phyloP scores from a whole-genome alignment of 2,888 invertebrate genomes.

The Suillia variegata region DNA sequence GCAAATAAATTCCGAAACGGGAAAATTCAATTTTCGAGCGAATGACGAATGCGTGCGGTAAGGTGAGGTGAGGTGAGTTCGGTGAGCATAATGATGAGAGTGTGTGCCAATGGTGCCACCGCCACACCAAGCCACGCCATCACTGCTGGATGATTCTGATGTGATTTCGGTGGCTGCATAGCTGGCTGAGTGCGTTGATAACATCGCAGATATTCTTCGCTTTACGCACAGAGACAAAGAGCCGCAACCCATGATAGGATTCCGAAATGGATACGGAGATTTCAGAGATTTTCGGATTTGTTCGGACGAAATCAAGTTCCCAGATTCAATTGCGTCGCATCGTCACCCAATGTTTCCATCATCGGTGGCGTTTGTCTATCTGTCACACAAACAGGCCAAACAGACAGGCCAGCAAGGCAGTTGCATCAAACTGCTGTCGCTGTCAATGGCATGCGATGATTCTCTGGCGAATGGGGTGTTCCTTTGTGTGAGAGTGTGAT shows the following conservation, averaged over 20 bases:
- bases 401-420: no score
- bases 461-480: neutral
- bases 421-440: slow-evolving; percentile 3
- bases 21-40: slow-evolving; percentile 35
- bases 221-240: slow-evolving; percentile 28
- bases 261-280: slow-evolving; percentile 34
- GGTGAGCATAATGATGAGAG: slow-evolving; percentile 12
- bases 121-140: no score
- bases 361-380: neutral
- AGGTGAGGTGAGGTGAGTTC: neutral
- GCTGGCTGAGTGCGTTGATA: slow-evolving; percentile 23
- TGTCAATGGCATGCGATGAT: neutral
- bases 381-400: no score
- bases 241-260: slow-evolving; percentile 39
- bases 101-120: slow-evolving; percentile 1
- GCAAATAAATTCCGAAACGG: slow-evolving; percentile 40
- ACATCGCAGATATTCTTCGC: slow-evolving; percentile 26
- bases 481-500: neutral
- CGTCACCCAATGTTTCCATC: neutral
- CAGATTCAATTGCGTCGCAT: neutral
- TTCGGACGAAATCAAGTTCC: neutral
- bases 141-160: no score
- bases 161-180: slow-evolving; percentile 4
- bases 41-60: slow-evolving; percentile 17
- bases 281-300: slow-evolving; percentile 22